Percentiles rank a stretch among this genome's conserved stretches.
Conservation (phyloP, 1,140 invertebrate genomes). For the Theocolax elegans region DNA sequence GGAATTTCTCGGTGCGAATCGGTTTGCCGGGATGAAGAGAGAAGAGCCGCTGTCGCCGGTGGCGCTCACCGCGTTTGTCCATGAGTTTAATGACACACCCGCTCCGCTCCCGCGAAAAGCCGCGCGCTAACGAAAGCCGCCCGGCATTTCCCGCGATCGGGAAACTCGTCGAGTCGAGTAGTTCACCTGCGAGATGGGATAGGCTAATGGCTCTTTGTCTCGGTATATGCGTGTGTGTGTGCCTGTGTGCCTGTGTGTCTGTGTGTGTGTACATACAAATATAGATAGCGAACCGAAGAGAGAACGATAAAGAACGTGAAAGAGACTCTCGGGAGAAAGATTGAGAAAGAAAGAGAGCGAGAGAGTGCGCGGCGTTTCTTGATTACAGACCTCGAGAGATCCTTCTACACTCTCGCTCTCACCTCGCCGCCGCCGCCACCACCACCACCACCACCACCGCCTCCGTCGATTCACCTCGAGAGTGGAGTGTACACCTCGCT, state of each 20-base stretch:
- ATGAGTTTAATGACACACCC: neutral
- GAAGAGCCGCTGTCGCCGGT: neutral
- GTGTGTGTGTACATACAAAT: too few relatives aligned
- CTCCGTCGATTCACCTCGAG: slow-evolving; percentile 53
- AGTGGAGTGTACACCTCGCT: too few relatives aligned
- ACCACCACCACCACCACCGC: neutral
- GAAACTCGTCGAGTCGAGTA: too few relatives aligned
- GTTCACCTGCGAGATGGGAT: too few relatives aligned
- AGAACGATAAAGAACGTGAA: too few relatives aligned
- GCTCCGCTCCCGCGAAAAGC: neutral
- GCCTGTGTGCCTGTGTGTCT: too few relatives aligned
- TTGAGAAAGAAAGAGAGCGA: slow-evolving; percentile 39
- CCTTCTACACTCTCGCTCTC: slow-evolving; percentile 64
- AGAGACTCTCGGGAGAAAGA: slow-evolving; percentile 22
- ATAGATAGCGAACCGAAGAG: too few relatives aligned
- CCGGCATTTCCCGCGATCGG: neutral
- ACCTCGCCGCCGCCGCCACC: slow-evolving; percentile 47
- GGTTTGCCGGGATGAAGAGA: neutral
- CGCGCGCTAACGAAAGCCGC: slow-evolving; percentile 28
- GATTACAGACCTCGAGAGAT: slow-evolving; percentile 65
- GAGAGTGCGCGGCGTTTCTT: slow-evolving; percentile 51
- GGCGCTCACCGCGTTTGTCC: neutral
- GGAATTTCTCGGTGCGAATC: slow-evolving; percentile 1
- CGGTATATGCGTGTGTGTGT: too few relatives aligned
- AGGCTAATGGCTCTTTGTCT: slow-evolving; percentile 58